Evolutionary conservation across 2,888 invertebrate genomes (phyloP), one percentile per base, ranked within the genome.

Genomic region (Chydorus sphaericus): DNA sequence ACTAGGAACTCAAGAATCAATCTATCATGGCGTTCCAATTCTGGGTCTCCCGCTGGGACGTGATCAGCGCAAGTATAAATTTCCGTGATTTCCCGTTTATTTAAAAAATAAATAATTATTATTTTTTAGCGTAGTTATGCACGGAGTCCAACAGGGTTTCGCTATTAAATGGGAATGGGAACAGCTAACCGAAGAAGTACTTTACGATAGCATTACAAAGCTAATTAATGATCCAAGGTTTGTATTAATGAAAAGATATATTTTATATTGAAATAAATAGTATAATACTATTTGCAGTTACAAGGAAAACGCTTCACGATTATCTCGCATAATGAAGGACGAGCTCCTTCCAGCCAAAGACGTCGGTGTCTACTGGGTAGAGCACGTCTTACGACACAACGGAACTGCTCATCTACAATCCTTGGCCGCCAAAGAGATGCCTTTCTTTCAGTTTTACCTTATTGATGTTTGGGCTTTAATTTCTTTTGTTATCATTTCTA

Each of bases 11-110:
- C 50, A 50, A 50, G 50, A 50, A 30, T 20, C 50, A 50, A 30
- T 50, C 16, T 50, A 50, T 11, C 50, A 50, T 30, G 50, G 50
- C 10, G 50, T 50, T n/a, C 50, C 50, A 28, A 31, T 50, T 6
- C 50, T 50, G 8, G 50, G 50, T 14, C 14, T 50, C 16, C 50
- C 50, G 4, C 20, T 50, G 28, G 50, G 29, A 50, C 28, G 30
- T 11, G 50, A 50, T 18, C 50, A 50, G 31, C 50, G 31, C 20
- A 7, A 31, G 30, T 16, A 16, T 31, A 4, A 30, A 6, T 38
- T 18, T 20, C 14, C 38, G n/a, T 14, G 16, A 11, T 38, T 18
- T 18, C 14, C 38, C 11, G 7, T 14, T 6, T 20, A 14, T 11
- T 14, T 38, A 3, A 14, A 18, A 38, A 3, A 33, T 33, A 10